phyloP scores from a whole-genome alignment of 2,797 vertebrate species.

The Simalia tracyae region DNA sequence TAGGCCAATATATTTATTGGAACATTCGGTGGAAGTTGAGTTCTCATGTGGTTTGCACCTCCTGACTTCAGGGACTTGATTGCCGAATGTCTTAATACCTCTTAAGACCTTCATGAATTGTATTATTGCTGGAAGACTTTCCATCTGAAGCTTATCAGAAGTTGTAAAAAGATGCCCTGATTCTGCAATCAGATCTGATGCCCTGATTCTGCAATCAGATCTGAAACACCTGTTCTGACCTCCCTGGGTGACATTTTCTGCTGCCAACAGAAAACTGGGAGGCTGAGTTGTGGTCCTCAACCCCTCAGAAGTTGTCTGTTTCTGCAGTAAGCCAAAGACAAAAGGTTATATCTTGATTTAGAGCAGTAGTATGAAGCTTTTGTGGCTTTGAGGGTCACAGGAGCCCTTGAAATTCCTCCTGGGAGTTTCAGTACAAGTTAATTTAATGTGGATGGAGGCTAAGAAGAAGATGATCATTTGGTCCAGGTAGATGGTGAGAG shows the following conservation, averaged over 20 bases:
- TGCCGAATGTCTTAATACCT: background rate
- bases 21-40: background rate
- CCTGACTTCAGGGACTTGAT: background rate
- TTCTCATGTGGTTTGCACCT: background rate
- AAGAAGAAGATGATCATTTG: background rate
- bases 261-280: background rate
- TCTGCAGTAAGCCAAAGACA: background rate
- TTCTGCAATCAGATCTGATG: background rate
- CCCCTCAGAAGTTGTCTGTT: background rate
- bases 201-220: background rate
- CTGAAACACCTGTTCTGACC: background rate
- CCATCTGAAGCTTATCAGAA: background rate
- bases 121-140: background rate
- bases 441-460: background rate
- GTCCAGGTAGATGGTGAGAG: background rate
- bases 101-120: constrained; percentile 8
- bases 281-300: background rate
- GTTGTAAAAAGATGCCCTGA: background rate
- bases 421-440: background rate
- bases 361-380: background rate
- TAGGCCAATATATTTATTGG: background rate
- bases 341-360: background rate
- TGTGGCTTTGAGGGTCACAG: background rate
- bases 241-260: too few species aligned
- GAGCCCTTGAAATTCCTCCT: background rate